Conservation (phyloP, 2,888 invertebrate genomes). For the Gastracanthus pulcherrimus region DNA sequence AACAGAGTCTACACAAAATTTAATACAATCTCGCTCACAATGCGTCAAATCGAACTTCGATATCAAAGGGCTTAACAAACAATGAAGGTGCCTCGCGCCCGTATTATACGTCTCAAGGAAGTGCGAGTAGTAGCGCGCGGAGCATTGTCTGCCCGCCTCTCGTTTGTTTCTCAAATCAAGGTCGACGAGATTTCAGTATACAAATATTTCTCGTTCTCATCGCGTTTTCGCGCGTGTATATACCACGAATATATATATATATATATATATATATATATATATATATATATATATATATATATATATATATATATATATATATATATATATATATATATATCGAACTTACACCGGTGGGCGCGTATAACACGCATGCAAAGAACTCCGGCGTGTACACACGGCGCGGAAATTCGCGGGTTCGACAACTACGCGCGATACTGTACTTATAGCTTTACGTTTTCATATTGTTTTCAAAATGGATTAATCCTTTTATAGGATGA, state of each 20-base stretch:
- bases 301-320: no score
- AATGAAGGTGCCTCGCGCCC: no score
- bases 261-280: no score
- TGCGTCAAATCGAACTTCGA: no score
- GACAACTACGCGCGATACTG: neutral
- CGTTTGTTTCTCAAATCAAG: slow-evolving; percentile 44
- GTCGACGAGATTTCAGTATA: slow-evolving; percentile 51
- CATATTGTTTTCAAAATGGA: neutral
- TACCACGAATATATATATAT: no score
- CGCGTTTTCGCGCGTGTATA: neutral
- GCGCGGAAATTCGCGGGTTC: slow-evolving; percentile 25
- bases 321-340: no score
- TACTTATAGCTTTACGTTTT: no score
- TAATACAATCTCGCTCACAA: no score
- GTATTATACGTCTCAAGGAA: slow-evolving; percentile 41
- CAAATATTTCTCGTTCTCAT: slow-evolving; percentile 11
- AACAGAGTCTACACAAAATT: no score
- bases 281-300: no score
- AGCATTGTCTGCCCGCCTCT: slow-evolving; percentile 49
- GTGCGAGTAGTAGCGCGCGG: slow-evolving; percentile 27
- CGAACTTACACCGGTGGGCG: neutral
- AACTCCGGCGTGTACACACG: slow-evolving; percentile 34
- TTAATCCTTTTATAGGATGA: no score
- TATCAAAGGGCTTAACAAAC: slow-evolving; percentile 32
- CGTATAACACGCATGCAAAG: neutral